Percentiles rank a stretch among this genome's conserved stretches.
Conservation (phyloP, 1,140 invertebrate species). For the Cardiocondyla obscurior region DNA sequence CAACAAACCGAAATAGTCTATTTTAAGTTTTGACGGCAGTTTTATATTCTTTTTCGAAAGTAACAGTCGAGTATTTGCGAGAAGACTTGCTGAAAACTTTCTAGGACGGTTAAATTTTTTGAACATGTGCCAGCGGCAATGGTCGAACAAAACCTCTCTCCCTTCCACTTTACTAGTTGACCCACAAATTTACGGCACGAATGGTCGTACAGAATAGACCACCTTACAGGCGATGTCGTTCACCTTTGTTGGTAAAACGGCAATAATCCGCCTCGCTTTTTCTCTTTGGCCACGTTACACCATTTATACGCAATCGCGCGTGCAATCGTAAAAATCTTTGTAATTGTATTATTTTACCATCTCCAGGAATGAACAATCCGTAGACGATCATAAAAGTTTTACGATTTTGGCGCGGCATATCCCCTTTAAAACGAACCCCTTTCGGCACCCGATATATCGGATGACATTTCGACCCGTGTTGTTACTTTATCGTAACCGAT, state of each 20-base stretch:
- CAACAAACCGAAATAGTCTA: neutral
- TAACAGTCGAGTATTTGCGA: neutral
- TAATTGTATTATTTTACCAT: too few species aligned
- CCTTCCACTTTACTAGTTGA: constrained; percentile 33
- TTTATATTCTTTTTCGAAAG: neutral
- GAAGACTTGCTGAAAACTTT: neutral
- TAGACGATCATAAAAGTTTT: constrained; percentile 36
- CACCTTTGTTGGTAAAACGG: constrained; percentile 72
- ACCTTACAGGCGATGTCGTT: constrained; percentile 71
- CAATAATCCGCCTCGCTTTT: constrained; percentile 39
- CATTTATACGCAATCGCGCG: too few species aligned
- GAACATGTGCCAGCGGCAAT: neutral
- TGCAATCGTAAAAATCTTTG: too few species aligned
- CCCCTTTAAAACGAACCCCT: constrained; percentile 23
- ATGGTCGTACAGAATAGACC: constrained; percentile 62
- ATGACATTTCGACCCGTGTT: constrained; percentile 9
- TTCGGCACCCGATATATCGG: constrained; percentile 16
- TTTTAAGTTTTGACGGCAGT: neutral
- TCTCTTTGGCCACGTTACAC: too few species aligned
- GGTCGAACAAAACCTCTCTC: neutral
- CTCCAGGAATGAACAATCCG: neutral
- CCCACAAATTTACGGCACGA: constrained; percentile 64
- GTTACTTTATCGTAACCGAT: constrained; percentile 8
- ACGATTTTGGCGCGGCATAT: constrained; percentile 17
- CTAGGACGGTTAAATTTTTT: constrained; percentile 29